phyloP scores from a whole-genome alignment of 2,797 vertebrate genomes.

The Intellagama lesueurii region DNA sequence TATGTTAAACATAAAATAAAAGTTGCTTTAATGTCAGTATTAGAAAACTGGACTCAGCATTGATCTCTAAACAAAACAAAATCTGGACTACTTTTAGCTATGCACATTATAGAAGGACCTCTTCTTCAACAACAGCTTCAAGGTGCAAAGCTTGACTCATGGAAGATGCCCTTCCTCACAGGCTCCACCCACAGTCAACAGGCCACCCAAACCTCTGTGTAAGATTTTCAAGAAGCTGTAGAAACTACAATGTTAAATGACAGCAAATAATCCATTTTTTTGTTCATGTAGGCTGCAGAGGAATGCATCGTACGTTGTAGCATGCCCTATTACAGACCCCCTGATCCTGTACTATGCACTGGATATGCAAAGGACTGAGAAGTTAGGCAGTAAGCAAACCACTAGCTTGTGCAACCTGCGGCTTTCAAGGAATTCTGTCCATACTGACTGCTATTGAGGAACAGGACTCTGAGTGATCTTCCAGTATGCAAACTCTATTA shows the following conservation, averaged over 20 bases:
- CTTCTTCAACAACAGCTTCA: too few relatives aligned
- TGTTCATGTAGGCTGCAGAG: background rate
- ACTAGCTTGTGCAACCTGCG: background rate
- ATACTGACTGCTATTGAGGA: background rate
- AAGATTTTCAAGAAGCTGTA: background rate
- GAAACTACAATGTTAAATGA: background rate
- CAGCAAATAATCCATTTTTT: too few relatives aligned
- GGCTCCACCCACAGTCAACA: background rate
- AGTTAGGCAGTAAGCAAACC: background rate
- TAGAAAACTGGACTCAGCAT: background rate
- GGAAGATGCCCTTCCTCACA: background rate
- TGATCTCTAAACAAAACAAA: background rate
- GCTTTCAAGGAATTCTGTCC: background rate
- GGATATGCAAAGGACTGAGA: background rate
- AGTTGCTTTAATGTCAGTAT: background rate
- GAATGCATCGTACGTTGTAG: too few relatives aligned
- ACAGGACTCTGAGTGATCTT: background rate
- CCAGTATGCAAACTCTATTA: background rate
- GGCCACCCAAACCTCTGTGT: background rate
- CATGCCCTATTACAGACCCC: background rate
- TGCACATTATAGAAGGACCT: too few relatives aligned
- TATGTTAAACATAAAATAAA: background rate
- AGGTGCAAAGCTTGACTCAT: background rate
- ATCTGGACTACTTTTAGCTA: background rate
- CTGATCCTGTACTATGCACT: background rate